A percentile compares a stretch with the other conserved stretches of the same genome.
phyloP scores from a whole-genome alignment of 2,888 invertebrate genomes.

The Himalopsyche tibetana region DNA sequence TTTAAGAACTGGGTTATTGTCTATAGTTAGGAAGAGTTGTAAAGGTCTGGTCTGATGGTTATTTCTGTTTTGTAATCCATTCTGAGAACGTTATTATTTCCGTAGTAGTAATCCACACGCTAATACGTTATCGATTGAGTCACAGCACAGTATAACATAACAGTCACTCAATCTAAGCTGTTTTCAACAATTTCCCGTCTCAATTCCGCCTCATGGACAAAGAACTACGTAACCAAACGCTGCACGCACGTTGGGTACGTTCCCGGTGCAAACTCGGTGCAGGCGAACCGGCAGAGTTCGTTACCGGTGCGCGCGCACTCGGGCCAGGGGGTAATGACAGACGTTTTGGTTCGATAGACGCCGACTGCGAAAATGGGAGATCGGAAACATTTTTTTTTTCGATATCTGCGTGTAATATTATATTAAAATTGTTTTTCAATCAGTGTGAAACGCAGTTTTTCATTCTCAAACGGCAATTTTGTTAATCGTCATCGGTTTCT shows the following conservation, averaged over 20 bases:
- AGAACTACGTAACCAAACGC: background rate
- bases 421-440: no score
- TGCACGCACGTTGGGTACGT: slow-evolving; percentile 3
- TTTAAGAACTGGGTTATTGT: background rate
- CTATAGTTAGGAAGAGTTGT: background rate
- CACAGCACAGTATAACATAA: background rate
- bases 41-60: no score
- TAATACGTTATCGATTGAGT: slow-evolving; percentile 5
- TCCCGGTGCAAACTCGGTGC: slow-evolving; percentile 52
- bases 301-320: slow-evolving; percentile 59
- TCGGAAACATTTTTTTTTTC: background rate
- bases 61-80: background rate
- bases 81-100: background rate
- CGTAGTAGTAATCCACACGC: background rate
- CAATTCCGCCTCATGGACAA: slow-evolving; percentile 22
- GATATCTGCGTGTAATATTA: no score
- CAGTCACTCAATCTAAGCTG: background rate
- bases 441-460: no score
- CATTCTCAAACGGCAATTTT: no score
- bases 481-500: no score
- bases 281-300: slow-evolving; percentile 54
- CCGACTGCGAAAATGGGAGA: background rate
- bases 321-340: slow-evolving; percentile 29
- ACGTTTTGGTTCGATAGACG: slow-evolving; percentile 30
- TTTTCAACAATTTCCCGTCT: background rate